phyloP scores from a whole-genome alignment of 2,888 invertebrate species.

The Pelosia muscerda region DNA sequence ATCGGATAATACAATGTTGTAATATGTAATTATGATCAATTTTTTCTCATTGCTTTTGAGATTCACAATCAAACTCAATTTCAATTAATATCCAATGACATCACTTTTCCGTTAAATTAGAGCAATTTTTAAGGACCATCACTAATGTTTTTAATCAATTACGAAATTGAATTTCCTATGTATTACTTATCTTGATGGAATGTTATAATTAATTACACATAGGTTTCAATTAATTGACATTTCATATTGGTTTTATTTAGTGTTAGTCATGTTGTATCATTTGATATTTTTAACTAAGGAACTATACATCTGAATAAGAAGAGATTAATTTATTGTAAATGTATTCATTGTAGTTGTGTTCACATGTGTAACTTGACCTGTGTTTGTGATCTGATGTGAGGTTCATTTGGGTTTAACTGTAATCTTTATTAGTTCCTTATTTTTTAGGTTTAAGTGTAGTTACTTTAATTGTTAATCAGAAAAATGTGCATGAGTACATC shows the following conservation, averaged over 20 bases:
- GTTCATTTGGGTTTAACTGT: constrained; percentile 79
- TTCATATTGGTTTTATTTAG: constrained; percentile 78
- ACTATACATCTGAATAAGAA: constrained; percentile 70
- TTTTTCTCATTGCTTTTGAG: constrained; percentile 67
- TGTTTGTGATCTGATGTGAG: constrained; percentile 85
- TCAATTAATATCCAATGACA: constrained; percentile 63
- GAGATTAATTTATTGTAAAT: constrained; percentile 85
- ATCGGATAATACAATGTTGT: constrained; percentile 62
- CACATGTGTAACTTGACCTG: constrained; percentile 81
- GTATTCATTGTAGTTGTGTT: constrained; percentile 78
- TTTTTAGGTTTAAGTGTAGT: constrained; percentile 77
- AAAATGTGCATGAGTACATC: constrained; percentile 53
- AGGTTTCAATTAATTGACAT: constrained; percentile 78
- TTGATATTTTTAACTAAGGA: constrained; percentile 82
- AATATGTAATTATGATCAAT: constrained; percentile 58
- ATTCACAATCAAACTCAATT: constrained; percentile 65
- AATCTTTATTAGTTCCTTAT: constrained; percentile 85
- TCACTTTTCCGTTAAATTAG: constrained; percentile 66
- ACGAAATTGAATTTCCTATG: constrained; percentile 60
- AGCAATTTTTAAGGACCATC: constrained; percentile 50
- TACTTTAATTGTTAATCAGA: constrained; percentile 63
- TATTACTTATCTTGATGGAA: constrained; percentile 67
- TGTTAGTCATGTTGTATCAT: constrained; percentile 75
- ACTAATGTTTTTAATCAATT: constrained; percentile 62
- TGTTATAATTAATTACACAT: constrained; percentile 67